Conservation (phyloP, 92 coral and sea anemone species). For the Epizoanthus rinbou region DNA sequence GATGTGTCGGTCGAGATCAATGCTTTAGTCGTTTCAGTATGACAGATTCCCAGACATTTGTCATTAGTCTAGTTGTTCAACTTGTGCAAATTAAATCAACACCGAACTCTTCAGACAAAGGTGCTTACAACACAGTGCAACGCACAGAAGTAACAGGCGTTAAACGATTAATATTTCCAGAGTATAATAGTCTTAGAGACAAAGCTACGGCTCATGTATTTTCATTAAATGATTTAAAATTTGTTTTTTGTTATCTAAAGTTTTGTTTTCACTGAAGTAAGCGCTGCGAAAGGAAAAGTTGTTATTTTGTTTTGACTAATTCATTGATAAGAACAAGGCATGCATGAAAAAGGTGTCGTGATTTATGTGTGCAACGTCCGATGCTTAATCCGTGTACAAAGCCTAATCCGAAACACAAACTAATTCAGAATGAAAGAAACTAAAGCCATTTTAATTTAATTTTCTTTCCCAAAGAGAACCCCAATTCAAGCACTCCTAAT, state of each 20-base stretch:
- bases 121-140: no score
- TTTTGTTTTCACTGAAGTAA: conserved; percentile 11
- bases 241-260: conserved; percentile 15
- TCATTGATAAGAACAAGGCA: background rate
- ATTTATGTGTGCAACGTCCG: background rate
- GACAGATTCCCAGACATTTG: background rate
- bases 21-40: background rate
- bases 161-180: background rate
- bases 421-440: background rate
- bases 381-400: background rate
- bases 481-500: conserved; percentile 54
- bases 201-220: background rate
- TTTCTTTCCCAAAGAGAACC: conserved; percentile 41
- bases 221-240: background rate
- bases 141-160: background rate
- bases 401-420: conserved; percentile 1
- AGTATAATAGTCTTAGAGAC: background rate
- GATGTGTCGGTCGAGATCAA: background rate
- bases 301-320: conserved; percentile 19
- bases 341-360: background rate
- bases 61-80: background rate
- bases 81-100: background rate
- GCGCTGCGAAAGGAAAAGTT: background rate
- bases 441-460: conserved; percentile 13
- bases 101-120: no score